Conservation (phyloP, 2,113 vertebrate genomes). For the Jaculus jaculus region DNA sequence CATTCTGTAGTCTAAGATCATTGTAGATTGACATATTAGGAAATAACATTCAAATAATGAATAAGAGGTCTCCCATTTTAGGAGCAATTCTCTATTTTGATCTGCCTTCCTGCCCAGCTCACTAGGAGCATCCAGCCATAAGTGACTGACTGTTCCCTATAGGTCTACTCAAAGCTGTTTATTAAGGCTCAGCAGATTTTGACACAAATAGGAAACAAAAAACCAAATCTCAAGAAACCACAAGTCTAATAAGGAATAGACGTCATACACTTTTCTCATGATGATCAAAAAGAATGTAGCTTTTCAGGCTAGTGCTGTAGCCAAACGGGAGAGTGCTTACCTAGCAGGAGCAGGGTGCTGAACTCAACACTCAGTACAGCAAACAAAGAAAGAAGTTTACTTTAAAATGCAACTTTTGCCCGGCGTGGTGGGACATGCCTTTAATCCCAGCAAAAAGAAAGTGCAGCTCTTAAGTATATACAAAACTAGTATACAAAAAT, state of each 20-base stretch:
- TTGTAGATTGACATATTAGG: neutral
- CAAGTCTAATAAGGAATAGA: neutral
- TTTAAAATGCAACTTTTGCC: too few species aligned
- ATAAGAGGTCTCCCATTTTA: constrained; percentile 6
- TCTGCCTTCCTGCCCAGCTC: neutral
- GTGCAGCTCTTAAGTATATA: too few species aligned
- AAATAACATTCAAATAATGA: constrained; percentile 1
- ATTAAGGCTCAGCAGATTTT: constrained; percentile 22
- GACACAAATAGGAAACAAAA: constrained; percentile 28
- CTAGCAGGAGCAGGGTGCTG: too few species aligned
- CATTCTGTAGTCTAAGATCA: neutral
- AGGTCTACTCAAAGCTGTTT: neutral
- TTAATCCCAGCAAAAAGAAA: too few species aligned
- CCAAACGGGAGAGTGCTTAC: too few species aligned
- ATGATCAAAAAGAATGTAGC: neutral
- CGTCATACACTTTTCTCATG: neutral
- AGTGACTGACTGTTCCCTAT: neutral
- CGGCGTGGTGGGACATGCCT: too few species aligned
- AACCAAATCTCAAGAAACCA: constrained; percentile 14
- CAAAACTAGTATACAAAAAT: too few species aligned
- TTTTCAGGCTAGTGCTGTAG: neutral
- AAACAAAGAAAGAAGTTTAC: too few species aligned
- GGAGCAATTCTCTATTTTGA: constrained; percentile 6
- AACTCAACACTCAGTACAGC: too few species aligned
- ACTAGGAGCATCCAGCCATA: neutral